phyloP scores from a whole-genome alignment of 92 coral and sea anemone genomes.

The Paragorgia papillata region DNA sequence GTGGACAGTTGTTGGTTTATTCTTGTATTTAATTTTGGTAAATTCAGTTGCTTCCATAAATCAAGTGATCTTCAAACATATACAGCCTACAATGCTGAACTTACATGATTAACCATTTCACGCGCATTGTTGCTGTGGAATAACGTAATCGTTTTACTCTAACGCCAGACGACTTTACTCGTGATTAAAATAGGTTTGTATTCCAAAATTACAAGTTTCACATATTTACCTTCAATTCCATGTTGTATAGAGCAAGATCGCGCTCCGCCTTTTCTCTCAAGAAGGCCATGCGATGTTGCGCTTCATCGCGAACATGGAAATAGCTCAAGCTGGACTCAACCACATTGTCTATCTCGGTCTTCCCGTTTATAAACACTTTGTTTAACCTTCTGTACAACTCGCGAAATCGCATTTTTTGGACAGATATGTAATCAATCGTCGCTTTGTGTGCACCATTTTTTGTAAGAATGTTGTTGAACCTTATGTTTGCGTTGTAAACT shows the following conservation, averaged over 20 bases:
- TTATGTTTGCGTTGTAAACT: slow-evolving; percentile 59
- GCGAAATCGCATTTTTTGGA: slow-evolving; percentile 78
- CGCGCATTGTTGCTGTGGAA: too few relatives aligned
- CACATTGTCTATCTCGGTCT: slow-evolving; percentile 65
- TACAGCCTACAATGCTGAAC: too few relatives aligned
- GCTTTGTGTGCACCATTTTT: slow-evolving; percentile 68
- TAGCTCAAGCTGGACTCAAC: slow-evolving; percentile 77
- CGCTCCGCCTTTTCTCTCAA: slow-evolving; percentile 88
- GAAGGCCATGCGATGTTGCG: slow-evolving; percentile 92
- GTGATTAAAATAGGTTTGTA: too few relatives aligned
- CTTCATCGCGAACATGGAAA: slow-evolving; percentile 86
- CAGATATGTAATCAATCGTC: slow-evolving; percentile 68
- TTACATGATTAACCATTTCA: too few relatives aligned
- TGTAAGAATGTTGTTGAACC: slow-evolving; percentile 71
- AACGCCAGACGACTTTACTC: too few relatives aligned
- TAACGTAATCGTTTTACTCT: too few relatives aligned
- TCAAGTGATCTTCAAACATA: too few relatives aligned
- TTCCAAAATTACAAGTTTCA: too few relatives aligned
- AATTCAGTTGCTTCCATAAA: too few relatives aligned
- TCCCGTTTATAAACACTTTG: slow-evolving; percentile 63
- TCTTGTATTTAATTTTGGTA: too few relatives aligned
- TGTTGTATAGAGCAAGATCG: slow-evolving; percentile 75
- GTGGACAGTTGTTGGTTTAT: too few relatives aligned
- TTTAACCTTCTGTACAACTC: slow-evolving; percentile 68
- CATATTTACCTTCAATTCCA: slow-evolving; percentile 83